A percentile compares a stretch with the other conserved stretches of the same genome.
phyloP scores from a whole-genome alignment of 2,113 vertebrate genomes.

The Campylomormyrus tamandua region DNA sequence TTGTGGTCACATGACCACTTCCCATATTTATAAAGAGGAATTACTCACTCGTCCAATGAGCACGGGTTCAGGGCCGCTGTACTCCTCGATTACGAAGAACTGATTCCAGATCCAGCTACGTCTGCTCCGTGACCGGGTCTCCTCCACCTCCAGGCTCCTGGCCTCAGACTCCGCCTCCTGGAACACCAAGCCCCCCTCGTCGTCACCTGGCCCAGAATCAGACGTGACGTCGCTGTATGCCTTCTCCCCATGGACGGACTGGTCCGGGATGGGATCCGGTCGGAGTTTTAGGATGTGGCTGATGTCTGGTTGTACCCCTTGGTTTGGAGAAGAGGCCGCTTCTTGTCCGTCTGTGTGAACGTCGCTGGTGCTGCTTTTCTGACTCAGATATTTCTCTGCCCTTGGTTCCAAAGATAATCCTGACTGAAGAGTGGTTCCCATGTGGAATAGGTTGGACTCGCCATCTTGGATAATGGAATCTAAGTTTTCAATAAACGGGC shows the following conservation, averaged over 20 bases:
- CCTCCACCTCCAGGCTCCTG: conserved; percentile 19
- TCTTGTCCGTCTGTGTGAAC: too few relatives aligned
- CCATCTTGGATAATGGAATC: not conserved
- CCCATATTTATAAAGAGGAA: not conserved
- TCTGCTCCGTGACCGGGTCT: conserved; percentile 51
- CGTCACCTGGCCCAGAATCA: not conserved
- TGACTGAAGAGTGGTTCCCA: not conserved
- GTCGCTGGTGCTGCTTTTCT: not conserved
- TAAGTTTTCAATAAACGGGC: not conserved
- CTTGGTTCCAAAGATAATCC: not conserved
- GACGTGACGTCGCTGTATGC: conserved; percentile 10
- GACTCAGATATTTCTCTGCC: not conserved
- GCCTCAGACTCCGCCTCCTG: conserved; percentile 4
- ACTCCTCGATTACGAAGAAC: conserved; percentile 90
- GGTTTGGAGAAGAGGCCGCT: not conserved
- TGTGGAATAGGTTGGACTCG: not conserved
- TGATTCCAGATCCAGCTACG: conserved; percentile 93
- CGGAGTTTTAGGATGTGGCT: conserved; percentile 19
- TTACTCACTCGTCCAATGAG: conserved; percentile 81
- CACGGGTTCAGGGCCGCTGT: conserved; percentile 79
- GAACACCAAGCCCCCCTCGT: conserved; percentile 31
- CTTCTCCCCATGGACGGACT: conserved; percentile 17
- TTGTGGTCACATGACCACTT: not conserved
- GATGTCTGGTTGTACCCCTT: not conserved
- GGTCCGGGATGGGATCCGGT: conserved; percentile 10